These are phyloP conservation scores for Hemitrygon akajei DNA, from an alignment of 2,797 vertebrate genomes.

Conservation along the genomic window DNA sequence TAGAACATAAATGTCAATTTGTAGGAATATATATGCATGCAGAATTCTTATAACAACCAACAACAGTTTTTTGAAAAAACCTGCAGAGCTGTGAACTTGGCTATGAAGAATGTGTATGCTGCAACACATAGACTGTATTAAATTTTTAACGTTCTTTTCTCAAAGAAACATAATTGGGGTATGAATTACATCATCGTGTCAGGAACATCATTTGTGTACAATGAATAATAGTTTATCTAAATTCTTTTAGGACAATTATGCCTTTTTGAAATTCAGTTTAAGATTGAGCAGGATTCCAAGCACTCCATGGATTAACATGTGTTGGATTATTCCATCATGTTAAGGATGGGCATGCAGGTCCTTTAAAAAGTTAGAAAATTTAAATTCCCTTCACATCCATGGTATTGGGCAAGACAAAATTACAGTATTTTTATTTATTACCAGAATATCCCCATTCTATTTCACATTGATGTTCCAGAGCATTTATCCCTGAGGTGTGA, in stretches of 20 bases:
- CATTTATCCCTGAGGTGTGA: neutral
- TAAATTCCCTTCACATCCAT: too few species aligned
- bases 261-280: constrained; percentile 8
- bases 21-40: neutral
- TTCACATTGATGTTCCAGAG: constrained; percentile 2
- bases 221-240: neutral
- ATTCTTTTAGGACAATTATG: neutral
- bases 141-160: constrained; percentile 26
- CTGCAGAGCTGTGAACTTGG: constrained; percentile 15
- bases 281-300: neutral
- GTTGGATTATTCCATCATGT: too few species aligned
- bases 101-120: neutral
- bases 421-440: neutral
- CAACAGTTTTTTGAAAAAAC: constrained; percentile 16
- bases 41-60: constrained; percentile 18
- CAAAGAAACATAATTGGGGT: neutral
- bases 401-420: neutral
- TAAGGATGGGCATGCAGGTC: too few species aligned
- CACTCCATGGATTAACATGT: too few species aligned
- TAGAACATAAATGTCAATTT: neutral
- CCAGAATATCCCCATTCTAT: neutral
- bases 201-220: neutral
- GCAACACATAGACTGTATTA: constrained; percentile 1
- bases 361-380: too few species aligned
- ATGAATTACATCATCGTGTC: constrained; percentile 1